Conservation (phyloP, 2,888 invertebrate species). For the Ethmia dodecea region DNA sequence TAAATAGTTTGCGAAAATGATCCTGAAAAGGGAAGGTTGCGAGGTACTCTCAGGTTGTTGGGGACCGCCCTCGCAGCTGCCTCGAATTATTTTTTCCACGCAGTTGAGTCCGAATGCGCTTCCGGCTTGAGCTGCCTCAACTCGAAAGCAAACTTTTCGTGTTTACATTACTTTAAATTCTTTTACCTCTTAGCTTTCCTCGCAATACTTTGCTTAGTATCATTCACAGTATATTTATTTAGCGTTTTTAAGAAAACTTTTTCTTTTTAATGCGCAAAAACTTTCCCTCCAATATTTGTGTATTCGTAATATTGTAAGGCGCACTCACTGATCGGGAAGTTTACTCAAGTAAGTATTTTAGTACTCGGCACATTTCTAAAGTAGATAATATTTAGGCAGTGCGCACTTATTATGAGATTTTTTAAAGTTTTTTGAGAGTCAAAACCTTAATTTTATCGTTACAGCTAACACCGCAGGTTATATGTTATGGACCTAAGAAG, state of each 20-base stretch:
- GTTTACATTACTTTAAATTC: conserved; percentile 71
- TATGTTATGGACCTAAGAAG: too few relatives aligned
- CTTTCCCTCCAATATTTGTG: too few relatives aligned
- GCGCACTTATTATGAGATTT: too few relatives aligned
- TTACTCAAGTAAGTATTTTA: too few relatives aligned
- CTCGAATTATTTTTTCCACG: conserved; percentile 72
- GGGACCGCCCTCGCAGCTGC: conserved; percentile 38
- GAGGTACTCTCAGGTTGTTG: conserved; percentile 1
- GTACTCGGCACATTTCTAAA: too few relatives aligned
- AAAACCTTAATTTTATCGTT: too few relatives aligned
- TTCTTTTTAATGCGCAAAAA: conserved; percentile 18
- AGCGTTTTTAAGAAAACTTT: conserved; percentile 35
- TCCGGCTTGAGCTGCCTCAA: conserved; percentile 65
- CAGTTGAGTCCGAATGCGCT: conserved; percentile 73
- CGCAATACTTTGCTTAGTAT: conserved; percentile 56
- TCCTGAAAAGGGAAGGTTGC: conserved; percentile 35
- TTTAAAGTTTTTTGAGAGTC: too few relatives aligned
- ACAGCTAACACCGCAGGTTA: too few relatives aligned
- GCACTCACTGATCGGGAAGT: too few relatives aligned
- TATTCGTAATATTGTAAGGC: too few relatives aligned
- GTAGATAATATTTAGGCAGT: too few relatives aligned
- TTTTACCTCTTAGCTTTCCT: conserved; percentile 62
- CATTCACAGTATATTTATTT: conserved; percentile 46
- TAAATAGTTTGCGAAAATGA: conserved; percentile 46
- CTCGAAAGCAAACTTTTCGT: conserved; percentile 72